Conservation (phyloP, 1,140 invertebrate genomes). For the Periplaneta americana region DNA sequence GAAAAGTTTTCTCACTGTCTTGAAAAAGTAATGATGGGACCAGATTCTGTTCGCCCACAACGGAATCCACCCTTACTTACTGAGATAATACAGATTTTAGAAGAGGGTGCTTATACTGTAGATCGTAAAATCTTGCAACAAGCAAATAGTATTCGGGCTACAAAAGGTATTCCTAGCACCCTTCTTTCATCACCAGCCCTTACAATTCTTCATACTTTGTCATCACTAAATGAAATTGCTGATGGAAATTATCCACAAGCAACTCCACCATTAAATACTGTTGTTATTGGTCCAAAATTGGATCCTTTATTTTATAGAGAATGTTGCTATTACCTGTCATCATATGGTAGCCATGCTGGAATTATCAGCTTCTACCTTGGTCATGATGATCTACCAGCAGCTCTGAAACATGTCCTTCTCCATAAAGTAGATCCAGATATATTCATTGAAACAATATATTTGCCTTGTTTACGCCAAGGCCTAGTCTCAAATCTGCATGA, state of each 20-base stretch:
- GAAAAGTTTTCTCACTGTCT: slow-evolving; percentile 57
- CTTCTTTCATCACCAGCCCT: slow-evolving; percentile 40
- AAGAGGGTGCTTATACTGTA: slow-evolving; percentile 45
- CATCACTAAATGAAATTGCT: slow-evolving; percentile 46
- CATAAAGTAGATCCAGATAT: slow-evolving; percentile 56
- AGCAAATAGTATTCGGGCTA: neutral
- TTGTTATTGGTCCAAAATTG: slow-evolving; percentile 30
- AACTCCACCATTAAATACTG: slow-evolving; percentile 4
- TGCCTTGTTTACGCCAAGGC: slow-evolving; percentile 55
- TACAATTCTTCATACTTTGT: slow-evolving; percentile 46
- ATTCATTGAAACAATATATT: slow-evolving; percentile 64
- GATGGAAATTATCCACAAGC: slow-evolving; percentile 35
- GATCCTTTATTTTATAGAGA: slow-evolving; percentile 60
- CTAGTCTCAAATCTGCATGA: slow-evolving; percentile 51
- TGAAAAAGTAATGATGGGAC: slow-evolving; percentile 30
- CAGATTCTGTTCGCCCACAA: slow-evolving; percentile 34
- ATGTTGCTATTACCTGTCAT: slow-evolving; percentile 63
- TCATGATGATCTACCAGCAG: slow-evolving; percentile 51
- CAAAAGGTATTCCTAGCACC: neutral
- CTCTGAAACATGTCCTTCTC: slow-evolving; percentile 55
- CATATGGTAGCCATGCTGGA: slow-evolving; percentile 60
- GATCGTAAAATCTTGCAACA: slow-evolving; percentile 30
- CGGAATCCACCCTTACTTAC: slow-evolving; percentile 54
- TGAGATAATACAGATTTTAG: slow-evolving; percentile 62
- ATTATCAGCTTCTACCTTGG: slow-evolving; percentile 65